Percentiles rank a stretch among this genome's conserved stretches.
Conservation (phyloP, 2,797 vertebrate species). For the Nasua narica region DNA sequence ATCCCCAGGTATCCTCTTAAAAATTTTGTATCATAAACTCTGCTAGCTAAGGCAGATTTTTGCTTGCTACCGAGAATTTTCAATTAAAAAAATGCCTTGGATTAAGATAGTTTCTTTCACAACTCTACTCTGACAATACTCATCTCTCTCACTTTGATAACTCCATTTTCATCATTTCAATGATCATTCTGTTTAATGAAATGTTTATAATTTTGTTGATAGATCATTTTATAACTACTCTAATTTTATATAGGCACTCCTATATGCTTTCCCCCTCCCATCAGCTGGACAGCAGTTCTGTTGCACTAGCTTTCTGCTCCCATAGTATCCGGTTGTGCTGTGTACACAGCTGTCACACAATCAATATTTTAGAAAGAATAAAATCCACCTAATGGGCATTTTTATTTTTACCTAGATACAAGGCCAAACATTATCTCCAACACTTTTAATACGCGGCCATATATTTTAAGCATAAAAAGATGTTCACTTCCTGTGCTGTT, state of each 20-base stretch:
- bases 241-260: neutral
- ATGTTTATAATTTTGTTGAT: neutral
- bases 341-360: neutral
- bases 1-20: neutral
- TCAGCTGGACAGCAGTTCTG: neutral
- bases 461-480: constrained; percentile 55
- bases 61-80: neutral
- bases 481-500: constrained; percentile 37
- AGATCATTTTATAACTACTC: neutral
- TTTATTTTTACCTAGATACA: neutral
- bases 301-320: neutral
- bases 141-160: neutral
- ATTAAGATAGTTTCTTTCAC: neutral
- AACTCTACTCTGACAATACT: neutral
- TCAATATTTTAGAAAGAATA: neutral
- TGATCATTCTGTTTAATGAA: neutral
- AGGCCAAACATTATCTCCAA: neutral
- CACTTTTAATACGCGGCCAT: neutral
- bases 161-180: neutral
- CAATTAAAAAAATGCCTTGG: neutral
- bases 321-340: neutral
- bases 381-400: neutral
- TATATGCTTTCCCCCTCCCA: neutral
- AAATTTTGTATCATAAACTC: neutral
- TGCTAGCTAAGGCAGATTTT: neutral